Evolutionary conservation across 37 sponge, comb jelly and placozoan genomes (phyloP).

Genomic region (Bolinopsis microptera): DNA sequence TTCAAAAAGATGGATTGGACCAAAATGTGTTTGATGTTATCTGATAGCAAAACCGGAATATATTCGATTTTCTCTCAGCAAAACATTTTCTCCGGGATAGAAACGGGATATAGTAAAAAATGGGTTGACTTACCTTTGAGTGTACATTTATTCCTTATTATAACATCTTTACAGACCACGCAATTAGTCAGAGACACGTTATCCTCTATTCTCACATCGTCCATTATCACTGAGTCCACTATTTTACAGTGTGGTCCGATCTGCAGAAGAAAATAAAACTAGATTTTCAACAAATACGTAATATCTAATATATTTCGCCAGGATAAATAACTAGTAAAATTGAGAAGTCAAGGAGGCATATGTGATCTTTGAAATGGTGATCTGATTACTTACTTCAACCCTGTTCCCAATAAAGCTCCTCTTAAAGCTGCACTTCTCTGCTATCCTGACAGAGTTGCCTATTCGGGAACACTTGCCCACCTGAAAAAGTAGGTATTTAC

Average conservation of each 20-base stretch:
- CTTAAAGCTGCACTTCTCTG: conserved; percentile 19
- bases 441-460: background rate
- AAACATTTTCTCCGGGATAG: too few relatives aligned
- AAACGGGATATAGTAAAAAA: too few relatives aligned
- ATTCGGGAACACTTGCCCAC: background rate
- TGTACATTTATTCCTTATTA: background rate
- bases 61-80: too few relatives aligned
- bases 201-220: background rate
- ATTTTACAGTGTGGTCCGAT: background rate
- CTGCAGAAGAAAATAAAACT: background rate
- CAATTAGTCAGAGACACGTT: conserved; percentile 15
- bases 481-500: too few relatives aligned
- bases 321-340: too few relatives aligned
- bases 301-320: too few relatives aligned
- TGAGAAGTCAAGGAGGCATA: too few relatives aligned
- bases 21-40: too few relatives aligned
- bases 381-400: background rate
- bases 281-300: too few relatives aligned
- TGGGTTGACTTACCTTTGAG: conserved; percentile 19
- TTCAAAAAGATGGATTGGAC: too few relatives aligned
- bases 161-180: background rate
- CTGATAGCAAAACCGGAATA: too few relatives aligned
- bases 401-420: background rate
- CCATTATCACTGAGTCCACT: conserved; percentile 2
- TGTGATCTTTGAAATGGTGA: too few relatives aligned